Evolutionary conservation across 2,888 invertebrate genomes (phyloP).

Genomic region (Oscheius onirici): DNA sequence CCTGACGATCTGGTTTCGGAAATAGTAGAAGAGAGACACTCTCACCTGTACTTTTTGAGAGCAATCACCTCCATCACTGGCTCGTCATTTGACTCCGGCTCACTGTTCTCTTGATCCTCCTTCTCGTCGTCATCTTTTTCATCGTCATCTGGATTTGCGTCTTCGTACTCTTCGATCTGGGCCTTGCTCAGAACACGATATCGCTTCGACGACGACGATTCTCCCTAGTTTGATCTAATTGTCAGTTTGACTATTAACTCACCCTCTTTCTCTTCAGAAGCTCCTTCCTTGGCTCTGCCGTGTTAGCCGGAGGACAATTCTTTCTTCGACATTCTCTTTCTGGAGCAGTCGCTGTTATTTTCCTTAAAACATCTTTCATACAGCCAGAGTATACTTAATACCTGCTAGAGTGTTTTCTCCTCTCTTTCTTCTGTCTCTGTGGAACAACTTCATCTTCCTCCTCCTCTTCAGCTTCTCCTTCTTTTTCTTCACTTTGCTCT

Average conservation of each 20-base stretch:
- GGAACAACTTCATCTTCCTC: slow-evolving; percentile 20
- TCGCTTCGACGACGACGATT: slow-evolving; percentile 4
- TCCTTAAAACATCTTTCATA: background rate
- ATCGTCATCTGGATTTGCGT: slow-evolving; percentile 36
- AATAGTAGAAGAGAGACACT: background rate
- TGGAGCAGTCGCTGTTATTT: slow-evolving; percentile 15
- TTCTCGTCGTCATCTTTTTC: slow-evolving; percentile 30
- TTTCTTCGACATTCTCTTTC: slow-evolving; percentile 32
- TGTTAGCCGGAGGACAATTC: slow-evolving; percentile 33
- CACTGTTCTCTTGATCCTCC: slow-evolving; percentile 25
- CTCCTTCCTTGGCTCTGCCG: slow-evolving; percentile 34
- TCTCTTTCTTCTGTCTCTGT: slow-evolving; percentile 9
- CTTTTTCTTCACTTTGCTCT: slow-evolving; percentile 38
- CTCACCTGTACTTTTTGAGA: slow-evolving; percentile 37
- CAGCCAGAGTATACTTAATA: background rate
- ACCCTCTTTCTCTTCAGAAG: slow-evolving; percentile 34
- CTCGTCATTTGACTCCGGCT: slow-evolving; percentile 28
- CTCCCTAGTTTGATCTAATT: background rate
- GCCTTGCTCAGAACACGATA: slow-evolving; percentile 15
- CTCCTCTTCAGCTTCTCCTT: slow-evolving; percentile 31
- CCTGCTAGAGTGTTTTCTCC: slow-evolving; percentile 20
- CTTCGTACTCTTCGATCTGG: slow-evolving; percentile 39
- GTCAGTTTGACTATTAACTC: background rate
- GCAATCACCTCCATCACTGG: slow-evolving; percentile 33
- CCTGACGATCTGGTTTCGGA: slow-evolving; percentile 38